Conservation (phyloP, 2,888 invertebrate genomes). For the Clistopyga incitator region DNA sequence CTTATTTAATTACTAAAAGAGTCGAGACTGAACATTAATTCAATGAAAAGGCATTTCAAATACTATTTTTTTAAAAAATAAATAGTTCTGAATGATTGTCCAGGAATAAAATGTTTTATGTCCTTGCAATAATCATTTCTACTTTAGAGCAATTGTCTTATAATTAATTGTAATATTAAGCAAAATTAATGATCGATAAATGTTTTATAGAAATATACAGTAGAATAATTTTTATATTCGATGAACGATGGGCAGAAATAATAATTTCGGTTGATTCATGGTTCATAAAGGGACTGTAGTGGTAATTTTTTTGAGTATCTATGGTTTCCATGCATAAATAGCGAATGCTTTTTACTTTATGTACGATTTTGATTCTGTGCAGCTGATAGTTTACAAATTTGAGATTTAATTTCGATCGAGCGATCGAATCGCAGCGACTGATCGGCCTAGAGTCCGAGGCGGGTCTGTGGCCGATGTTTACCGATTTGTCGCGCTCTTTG, state of each 20-base stretch:
- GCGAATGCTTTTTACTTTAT: neutral
- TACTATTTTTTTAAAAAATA: neutral
- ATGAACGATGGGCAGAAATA: neutral
- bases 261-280: neutral
- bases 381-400: neutral
- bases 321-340: neutral
- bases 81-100: neutral
- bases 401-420: slow-evolving; percentile 17
- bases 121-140: no score
- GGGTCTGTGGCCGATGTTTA: slow-evolving; percentile 27
- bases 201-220: neutral
- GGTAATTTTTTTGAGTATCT: neutral
- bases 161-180: no score
- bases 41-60: no score
- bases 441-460: slow-evolving; percentile 20
- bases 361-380: neutral
- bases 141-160: no score
- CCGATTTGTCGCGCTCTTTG: slow-evolving; percentile 66
- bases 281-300: neutral
- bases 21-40: no score
- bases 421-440: slow-evolving; percentile 12
- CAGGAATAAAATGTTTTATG: no score
- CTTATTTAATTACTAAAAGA: neutral
- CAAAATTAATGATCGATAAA: neutral
- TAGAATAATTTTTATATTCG: no score